phyloP scores from a whole-genome alignment of 2,113 vertebrate genomes.

The Eptatretus burgeri region DNA sequence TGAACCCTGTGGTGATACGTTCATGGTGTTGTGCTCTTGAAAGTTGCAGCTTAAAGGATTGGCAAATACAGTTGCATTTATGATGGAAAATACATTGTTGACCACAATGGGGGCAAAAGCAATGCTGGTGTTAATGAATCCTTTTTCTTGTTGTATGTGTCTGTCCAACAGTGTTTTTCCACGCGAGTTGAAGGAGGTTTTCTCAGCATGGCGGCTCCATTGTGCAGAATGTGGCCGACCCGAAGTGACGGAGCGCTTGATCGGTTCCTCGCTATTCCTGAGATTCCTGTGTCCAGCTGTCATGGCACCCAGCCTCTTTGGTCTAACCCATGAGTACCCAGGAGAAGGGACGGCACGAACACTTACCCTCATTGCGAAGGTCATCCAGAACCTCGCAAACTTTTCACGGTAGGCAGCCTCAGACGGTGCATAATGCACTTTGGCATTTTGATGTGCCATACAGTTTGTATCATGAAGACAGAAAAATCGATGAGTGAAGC shows the following conservation, averaged over 20 bases:
- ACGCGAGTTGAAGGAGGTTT: slow-evolving; percentile 39
- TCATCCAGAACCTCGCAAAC: slow-evolving; percentile 83
- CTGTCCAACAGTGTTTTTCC: slow-evolving; percentile 32
- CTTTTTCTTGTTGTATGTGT: not conserved
- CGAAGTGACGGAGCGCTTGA: slow-evolving; percentile 37
- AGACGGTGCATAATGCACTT: no score
- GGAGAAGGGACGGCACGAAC: slow-evolving; percentile 32
- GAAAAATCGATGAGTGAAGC: no score
- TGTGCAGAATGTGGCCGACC: slow-evolving; percentile 25
- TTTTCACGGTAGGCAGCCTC: slow-evolving; percentile 32
- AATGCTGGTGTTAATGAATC: no score
- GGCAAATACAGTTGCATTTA: no score
- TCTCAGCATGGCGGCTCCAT: slow-evolving; percentile 40
- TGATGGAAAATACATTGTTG: no score
- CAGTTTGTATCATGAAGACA: no score
- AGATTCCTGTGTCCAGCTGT: slow-evolving; percentile 65
- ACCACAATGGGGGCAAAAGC: no score
- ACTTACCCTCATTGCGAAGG: slow-evolving; percentile 65
- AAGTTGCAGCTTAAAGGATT: no score
- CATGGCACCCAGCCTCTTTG: slow-evolving; percentile 66
- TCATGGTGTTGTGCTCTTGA: no score
- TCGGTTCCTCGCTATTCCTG: slow-evolving; percentile 63
- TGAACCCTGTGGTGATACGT: no score
- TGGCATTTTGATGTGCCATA: no score
- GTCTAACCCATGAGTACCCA: slow-evolving; percentile 44